Percentiles rank a stretch among this genome's conserved stretches.
Evolutionary conservation across 2,888 invertebrate species (phyloP).

Genomic region (Coleophora flavipennella): DNA sequence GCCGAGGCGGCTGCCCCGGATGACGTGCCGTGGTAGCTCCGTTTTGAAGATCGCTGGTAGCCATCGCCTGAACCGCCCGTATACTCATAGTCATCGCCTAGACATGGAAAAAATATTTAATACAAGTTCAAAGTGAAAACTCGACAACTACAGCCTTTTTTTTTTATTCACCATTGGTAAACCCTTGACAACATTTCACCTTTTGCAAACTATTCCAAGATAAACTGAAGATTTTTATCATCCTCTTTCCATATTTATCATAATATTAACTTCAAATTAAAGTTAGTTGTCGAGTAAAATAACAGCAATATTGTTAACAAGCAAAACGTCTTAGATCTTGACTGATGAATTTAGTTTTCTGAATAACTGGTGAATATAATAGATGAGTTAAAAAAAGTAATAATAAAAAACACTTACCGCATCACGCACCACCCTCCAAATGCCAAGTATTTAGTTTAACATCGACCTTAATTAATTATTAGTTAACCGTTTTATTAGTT

Average conservation of each 20-base stretch:
- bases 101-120: slow-evolving; percentile 5
- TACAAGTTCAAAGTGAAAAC: not conserved
- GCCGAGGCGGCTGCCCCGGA: slow-evolving; percentile 33
- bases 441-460: too few relatives aligned
- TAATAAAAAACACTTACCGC: slow-evolving; percentile 48
- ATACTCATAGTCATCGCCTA: slow-evolving; percentile 67
- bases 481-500: too few relatives aligned
- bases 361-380: not conserved
- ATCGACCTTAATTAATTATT: too few relatives aligned
- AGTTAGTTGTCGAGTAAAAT: too few relatives aligned
- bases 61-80: slow-evolving; percentile 66
- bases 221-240: too few relatives aligned
- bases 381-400: slow-evolving; percentile 5
- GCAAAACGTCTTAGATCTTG: not conserved
- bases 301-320: not conserved
- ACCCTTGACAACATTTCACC: too few relatives aligned
- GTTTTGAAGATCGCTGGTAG: slow-evolving; percentile 59
- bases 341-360: not conserved
- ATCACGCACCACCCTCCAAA: slow-evolving; percentile 57
- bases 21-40: slow-evolving; percentile 51
- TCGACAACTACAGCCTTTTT: too few relatives aligned
- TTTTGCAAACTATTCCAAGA: too few relatives aligned
- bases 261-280: too few relatives aligned
- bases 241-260: too few relatives aligned
- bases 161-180: too few relatives aligned